Base-by-base conservation (phyloP, 2,888 invertebrate genomes). In the Apamea anceps region DNA sequence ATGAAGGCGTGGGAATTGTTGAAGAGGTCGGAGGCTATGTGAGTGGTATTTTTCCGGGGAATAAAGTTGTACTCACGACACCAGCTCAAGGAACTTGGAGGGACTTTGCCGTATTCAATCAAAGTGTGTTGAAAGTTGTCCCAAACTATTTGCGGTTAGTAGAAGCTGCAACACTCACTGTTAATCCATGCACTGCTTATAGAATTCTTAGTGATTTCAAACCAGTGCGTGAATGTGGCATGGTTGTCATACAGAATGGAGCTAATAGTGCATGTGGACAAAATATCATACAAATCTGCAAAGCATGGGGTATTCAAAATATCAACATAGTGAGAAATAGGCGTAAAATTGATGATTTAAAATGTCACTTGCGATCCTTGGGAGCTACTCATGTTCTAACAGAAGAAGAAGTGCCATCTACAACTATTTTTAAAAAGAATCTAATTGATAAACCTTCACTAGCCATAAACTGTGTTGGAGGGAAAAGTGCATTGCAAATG, bases 181-280 rank as follows among this genome's bases (percentile, higher is more conserved):
- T 99, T 0, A 99, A 99, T 94, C 99, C 99, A 0, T 98, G 99
- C 89, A 99, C 99, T 0, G 99, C 99, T 0, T 99, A 98, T 91
- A 98, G 99, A 93, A 99, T 99, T 99, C 96, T 99, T 5, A 98
- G 98, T 90, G 99, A 99, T 95, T 99, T 99, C 95, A 98, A 98
- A n/a, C 89, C 95, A 45, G 95, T 99, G 0, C 92, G 85, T 84
- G 80, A 98, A 82, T 77, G 98, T 28, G 98, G 98, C 0, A 98
- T 99, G 92, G 98, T 98, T 54, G 98, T 99, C 0, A 99, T 99
- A 91, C 99, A 99, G 96, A 99, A 99, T 96, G 99, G 99, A 70
- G 99, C 98, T 0, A 99, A 99, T 94, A 99, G 99, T 92, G 99
- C 99, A 12, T 99, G 99, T 79, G 99, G 99, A 1, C 99, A 99